Conservation (phyloP, 2,797 vertebrate genomes). For the Argyrosomus regius region DNA sequence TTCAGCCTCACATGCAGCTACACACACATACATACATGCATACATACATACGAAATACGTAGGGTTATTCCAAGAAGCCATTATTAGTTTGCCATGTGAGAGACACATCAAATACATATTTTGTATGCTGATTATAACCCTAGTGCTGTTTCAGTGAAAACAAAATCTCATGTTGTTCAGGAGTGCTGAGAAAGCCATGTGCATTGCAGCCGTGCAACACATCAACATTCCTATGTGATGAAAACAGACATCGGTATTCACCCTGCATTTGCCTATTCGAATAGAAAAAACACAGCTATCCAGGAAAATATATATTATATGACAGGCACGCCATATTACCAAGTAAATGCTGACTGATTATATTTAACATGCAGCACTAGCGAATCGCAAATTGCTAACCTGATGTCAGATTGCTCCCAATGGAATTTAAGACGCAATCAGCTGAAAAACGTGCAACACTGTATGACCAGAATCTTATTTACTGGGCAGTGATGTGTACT, state of each 20-base stretch:
- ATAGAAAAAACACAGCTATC: conserved; percentile 39
- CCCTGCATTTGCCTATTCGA: conserved; percentile 53
- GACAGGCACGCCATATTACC: conserved; percentile 72
- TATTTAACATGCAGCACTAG: conserved; percentile 76
- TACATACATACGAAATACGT: not conserved
- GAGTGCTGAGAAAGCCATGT: conserved; percentile 55
- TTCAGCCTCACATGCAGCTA: conserved; percentile 2
- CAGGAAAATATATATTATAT: conserved; percentile 59
- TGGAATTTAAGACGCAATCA: conserved; percentile 73
- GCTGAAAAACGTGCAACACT: conserved; percentile 47
- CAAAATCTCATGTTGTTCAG: conserved; percentile 39
- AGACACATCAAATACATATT: conserved; percentile 23
- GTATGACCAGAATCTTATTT: conserved; percentile 54
- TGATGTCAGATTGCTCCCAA: conserved; percentile 71
- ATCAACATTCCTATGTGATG: conserved; percentile 68
- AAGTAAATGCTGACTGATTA: conserved; percentile 81
- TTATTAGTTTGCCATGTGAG: conserved; percentile 13
- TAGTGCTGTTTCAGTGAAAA: conserved; percentile 37
- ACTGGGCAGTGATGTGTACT: conserved; percentile 27
- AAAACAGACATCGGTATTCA: conserved; percentile 74
- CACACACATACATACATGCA: conserved; percentile 3
- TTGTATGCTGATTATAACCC: conserved; percentile 25
- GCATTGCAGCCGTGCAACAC: conserved; percentile 52
- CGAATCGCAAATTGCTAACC: conserved; percentile 77
- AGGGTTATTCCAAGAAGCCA: conserved; percentile 25